These are phyloP conservation scores for Listronotus oregonensis DNA, from an alignment of 1,140 invertebrate species.

Conservation along the genomic window DNA sequence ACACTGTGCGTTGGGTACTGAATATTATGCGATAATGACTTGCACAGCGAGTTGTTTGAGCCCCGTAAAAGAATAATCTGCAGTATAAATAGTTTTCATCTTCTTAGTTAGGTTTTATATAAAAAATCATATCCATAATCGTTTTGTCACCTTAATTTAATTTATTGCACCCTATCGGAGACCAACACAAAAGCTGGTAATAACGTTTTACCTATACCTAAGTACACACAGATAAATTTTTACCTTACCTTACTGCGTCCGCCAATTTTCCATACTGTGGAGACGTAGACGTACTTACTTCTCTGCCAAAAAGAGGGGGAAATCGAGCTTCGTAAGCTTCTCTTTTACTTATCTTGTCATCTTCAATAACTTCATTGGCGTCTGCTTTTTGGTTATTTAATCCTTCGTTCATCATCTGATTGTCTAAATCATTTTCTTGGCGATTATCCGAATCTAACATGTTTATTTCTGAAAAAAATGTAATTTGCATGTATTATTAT, in stretches of 20 bases:
- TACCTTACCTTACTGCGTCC: conserved; percentile 19
- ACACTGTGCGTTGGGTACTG: too few relatives aligned
- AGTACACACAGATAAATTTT: background rate
- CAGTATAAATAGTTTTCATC: too few relatives aligned
- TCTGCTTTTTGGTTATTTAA: conserved; percentile 13
- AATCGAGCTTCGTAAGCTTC: background rate
- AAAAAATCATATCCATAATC: too few relatives aligned
- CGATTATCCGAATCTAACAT: background rate
- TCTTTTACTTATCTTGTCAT: conserved; percentile 16
- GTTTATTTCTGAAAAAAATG: conserved; percentile 11
- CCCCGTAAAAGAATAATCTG: too few relatives aligned
- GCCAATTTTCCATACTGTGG: conserved; percentile 27
- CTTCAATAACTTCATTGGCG: conserved; percentile 21
- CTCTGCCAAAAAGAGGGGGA: background rate
- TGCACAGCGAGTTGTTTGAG: too few relatives aligned
- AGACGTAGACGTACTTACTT: conserved; percentile 22
- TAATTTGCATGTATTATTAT: too few relatives aligned
- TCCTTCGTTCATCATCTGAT: conserved; percentile 11
- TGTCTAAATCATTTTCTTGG: conserved; percentile 11
- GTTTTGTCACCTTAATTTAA: too few relatives aligned
- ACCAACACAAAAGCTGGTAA: background rate
- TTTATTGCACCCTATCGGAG: background rate
- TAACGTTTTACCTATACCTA: background rate
- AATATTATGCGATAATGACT: too few relatives aligned
- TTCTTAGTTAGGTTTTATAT: too few relatives aligned